Conservation (phyloP, 1,140 invertebrate genomes). For the Babylonia areolata region DNA sequence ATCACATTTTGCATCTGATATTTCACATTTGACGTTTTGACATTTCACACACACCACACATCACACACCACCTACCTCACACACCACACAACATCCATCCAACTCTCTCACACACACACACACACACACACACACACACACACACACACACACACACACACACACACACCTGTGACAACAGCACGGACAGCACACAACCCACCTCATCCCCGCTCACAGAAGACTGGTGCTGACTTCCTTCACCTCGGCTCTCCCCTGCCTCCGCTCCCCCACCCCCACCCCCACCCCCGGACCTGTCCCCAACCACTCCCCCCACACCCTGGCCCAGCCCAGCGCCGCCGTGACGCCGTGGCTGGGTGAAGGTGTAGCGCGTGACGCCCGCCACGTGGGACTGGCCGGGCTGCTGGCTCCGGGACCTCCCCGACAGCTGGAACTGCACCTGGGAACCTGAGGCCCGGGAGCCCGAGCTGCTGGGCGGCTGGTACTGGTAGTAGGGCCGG, state of each 20-base stretch:
- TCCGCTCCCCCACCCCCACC: neutral
- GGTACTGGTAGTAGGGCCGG: conserved; percentile 1
- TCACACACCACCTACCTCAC: no score
- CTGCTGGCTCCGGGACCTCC: neutral
- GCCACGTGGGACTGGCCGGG: conserved; percentile 27
- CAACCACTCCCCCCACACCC: neutral
- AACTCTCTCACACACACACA: no score
- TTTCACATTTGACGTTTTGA: no score
- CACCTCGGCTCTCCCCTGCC: neutral
- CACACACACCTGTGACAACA: no score
- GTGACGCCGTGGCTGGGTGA: neutral
- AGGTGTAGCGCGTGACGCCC: conserved; percentile 24
- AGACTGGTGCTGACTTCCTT: neutral
- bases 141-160: no score
- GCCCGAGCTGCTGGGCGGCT: conserved; percentile 18
- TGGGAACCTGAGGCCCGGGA: neutral
- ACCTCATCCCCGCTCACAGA: neutral
- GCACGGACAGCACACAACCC: neutral
- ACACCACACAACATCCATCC: no score
- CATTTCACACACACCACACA: no score
- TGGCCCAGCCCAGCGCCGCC: neutral
- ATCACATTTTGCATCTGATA: no score
- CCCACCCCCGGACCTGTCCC: no score
- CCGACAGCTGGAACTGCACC: neutral
- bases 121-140: no score